phyloP scores from a whole-genome alignment of 2,113 vertebrate species.

The Ploceus nigricollis region DNA sequence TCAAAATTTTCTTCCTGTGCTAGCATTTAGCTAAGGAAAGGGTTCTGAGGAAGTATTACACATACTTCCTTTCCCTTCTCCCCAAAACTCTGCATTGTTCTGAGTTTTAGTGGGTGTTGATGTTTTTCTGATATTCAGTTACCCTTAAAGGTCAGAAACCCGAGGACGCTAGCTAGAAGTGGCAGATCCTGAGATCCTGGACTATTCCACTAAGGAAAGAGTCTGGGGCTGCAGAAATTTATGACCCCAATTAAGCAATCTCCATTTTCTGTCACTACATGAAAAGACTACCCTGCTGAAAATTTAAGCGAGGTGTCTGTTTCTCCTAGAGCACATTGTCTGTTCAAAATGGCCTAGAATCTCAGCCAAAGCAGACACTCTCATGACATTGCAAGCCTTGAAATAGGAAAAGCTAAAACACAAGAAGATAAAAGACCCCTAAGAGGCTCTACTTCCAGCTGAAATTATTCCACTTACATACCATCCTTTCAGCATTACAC shows the following conservation, averaged over 20 bases:
- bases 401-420: neutral
- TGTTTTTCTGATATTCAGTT: neutral
- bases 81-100: neutral
- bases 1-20: neutral
- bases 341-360: neutral
- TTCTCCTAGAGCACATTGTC: neutral
- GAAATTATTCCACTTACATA: constrained; percentile 11
- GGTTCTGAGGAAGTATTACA: neutral
- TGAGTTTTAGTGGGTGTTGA: neutral
- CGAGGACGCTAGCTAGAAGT: neutral
- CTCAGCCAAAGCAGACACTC: neutral
- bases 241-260: neutral
- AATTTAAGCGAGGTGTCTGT: neutral
- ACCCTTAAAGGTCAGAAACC: neutral
- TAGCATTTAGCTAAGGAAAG: neutral
- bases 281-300: neutral
- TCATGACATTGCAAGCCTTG: neutral
- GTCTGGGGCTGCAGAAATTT: neutral
- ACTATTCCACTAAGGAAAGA: neutral
- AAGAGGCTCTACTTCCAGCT: neutral
- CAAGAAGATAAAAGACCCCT: neutral
- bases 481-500: constrained; percentile 11
- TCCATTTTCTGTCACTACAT: neutral
- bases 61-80: neutral
- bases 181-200: neutral